These are phyloP conservation scores for Mormoops blainvillei DNA, from an alignment of 2,113 vertebrate species.

Conservation along the genomic window DNA sequence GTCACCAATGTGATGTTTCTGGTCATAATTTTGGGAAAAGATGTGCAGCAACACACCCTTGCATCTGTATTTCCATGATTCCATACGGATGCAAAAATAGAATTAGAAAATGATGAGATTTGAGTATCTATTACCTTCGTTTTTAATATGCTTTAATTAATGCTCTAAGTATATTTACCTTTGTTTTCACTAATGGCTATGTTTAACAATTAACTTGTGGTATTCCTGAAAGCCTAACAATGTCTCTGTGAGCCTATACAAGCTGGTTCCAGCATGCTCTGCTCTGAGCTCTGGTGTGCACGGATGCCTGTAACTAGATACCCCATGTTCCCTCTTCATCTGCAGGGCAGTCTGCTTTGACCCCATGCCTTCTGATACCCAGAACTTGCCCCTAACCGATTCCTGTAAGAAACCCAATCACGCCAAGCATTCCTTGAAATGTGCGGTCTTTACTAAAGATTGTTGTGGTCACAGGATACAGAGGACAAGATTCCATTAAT, in stretches of 20 bases:
- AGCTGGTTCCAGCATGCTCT: neutral
- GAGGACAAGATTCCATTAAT: neutral
- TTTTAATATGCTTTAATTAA: neutral
- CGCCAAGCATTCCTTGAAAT: neutral
- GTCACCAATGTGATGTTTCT: no score
- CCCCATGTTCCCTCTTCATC: neutral
- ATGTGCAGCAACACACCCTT: rapidly evolving
- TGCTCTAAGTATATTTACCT: neutral
- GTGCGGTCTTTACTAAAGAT: neutral
- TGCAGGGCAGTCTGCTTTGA: neutral
- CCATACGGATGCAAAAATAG: neutral
- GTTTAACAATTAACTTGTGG: neutral
- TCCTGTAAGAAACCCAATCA: neutral
- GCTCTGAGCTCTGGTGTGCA: neutral
- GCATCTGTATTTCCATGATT: neutral
- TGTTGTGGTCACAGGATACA: neutral
- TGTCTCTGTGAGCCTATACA: neutral
- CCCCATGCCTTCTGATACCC: neutral
- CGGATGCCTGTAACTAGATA: rapidly evolving
- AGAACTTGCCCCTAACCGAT: neutral
- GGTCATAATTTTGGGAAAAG: neutral
- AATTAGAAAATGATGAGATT: neutral
- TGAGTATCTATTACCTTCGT: neutral
- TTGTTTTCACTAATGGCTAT: neutral
- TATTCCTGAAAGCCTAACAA: neutral